Evolutionary conservation across 2,113 vertebrate species (phyloP), one percentile per base, ranked within the genome.

Genomic region (Pheucticus melanocephalus): DNA sequence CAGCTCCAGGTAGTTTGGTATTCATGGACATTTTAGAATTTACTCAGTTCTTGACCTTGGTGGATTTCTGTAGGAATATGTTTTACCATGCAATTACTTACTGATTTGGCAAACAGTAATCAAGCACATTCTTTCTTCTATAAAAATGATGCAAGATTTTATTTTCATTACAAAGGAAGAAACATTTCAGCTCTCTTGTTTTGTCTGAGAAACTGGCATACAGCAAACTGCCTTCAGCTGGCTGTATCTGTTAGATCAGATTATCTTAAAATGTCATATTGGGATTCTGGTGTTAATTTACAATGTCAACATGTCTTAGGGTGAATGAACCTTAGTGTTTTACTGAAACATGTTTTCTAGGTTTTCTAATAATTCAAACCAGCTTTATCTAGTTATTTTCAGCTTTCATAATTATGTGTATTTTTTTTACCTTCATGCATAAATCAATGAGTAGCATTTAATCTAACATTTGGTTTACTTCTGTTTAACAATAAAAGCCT

Each of bases 401-500:
- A 83, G 33, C 64, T 93, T 83, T 90, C 30, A 33, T 70, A 77
- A 77, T 84, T 75, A 9, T n/a, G 8, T 66, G 3, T 16, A 13
- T 30, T 54, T 94, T 79, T 85, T 86, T 78, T 44, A 93, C 83
- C 51, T 81, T 75, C 60, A 75, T 0, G 1, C 37, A 53, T 91
- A 71, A 56, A 94, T 44, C 84, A 81, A 15, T 30, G 5, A 69
- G 21, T 86, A 48, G 82, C 11, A 72, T 86, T 92, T 94, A 83
- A 35, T 66, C 33, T 59, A 86, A 63, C 45, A 86, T 92, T 97
- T 90, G 71, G 51, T 81, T 93, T 94, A 68, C 53, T 71, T 51
- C 60, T 86, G 60, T 82, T 95, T 94, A 84, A 92, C 92, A 82
- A 71, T 86, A 94, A 76, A 95, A 92, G 48, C 40, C 66, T 78